Conservation (phyloP, 64 coral and sea anemone genomes). For the Trachythela sp. region DNA sequence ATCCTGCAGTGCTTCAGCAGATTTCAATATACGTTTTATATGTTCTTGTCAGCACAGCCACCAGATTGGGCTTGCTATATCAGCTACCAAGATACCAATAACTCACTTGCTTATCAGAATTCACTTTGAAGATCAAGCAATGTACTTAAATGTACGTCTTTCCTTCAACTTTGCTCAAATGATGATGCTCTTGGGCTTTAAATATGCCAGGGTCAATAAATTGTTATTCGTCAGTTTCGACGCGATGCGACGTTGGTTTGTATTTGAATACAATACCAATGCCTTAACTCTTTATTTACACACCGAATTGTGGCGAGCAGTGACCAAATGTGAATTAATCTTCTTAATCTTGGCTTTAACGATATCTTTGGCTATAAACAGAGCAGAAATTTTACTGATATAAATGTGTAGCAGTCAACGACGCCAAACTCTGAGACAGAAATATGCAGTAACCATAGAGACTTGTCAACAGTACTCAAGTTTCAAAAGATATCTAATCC, state of each 20-base stretch:
- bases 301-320: neutral
- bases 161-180: too few species aligned
- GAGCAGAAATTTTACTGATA: neutral
- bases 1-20: neutral
- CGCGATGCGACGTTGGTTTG: neutral
- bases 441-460: neutral
- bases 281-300: neutral
- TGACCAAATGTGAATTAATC: neutral
- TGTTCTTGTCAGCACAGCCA: too few species aligned
- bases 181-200: too few species aligned
- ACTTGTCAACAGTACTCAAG: neutral
- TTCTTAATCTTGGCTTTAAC: neutral
- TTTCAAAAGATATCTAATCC: slow-evolving; percentile 3
- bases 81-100: too few species aligned
- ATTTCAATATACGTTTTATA: neutral
- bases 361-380: neutral
- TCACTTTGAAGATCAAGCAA: too few species aligned
- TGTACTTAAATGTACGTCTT: too few species aligned
- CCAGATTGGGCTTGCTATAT: too few species aligned
- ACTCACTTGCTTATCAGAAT: too few species aligned
- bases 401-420: neutral
- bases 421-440: neutral
- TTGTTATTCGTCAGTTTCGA: too few species aligned
- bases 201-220: too few species aligned
- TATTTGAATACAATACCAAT: neutral